Conservation (phyloP, 2,888 invertebrate genomes). For the Kuschelorhynchus macadamiae region DNA sequence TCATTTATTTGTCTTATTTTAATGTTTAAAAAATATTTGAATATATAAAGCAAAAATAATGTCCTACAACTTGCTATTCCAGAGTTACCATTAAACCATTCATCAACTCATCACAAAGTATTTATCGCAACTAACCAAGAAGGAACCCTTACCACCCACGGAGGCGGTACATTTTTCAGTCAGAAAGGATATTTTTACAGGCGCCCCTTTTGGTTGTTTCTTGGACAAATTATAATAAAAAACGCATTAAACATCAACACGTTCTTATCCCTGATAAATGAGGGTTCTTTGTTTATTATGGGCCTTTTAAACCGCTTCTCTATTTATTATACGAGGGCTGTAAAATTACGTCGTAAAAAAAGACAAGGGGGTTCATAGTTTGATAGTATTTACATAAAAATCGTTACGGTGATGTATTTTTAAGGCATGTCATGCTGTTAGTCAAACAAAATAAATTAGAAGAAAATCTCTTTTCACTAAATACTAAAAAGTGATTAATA, state of each 20-base stretch:
- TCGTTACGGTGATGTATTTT: conserved; percentile 10
- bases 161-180: conserved; percentile 21
- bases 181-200: conserved; percentile 19
- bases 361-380: background rate
- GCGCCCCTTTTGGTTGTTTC: conserved; percentile 22
- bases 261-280: conserved; percentile 21
- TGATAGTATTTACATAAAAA: conserved; percentile 24
- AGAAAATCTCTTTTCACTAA: too few relatives aligned
- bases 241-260: conserved; percentile 34
- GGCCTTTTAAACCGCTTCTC: background rate
- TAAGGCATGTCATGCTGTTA: background rate
- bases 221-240: conserved; percentile 32
- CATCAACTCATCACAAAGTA: too few relatives aligned
- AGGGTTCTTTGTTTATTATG: conserved; percentile 22
- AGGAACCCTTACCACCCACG: conserved; percentile 21
- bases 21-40: too few relatives aligned
- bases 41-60: too few relatives aligned
- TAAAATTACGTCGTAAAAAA: conserved; percentile 30
- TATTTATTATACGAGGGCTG: conserved; percentile 19
- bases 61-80: too few relatives aligned
- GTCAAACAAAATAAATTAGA: conserved; percentile 8
- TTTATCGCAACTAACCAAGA: too few relatives aligned
- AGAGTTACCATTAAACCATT: too few relatives aligned
- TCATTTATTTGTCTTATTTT: too few relatives aligned
- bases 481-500: too few relatives aligned